Percentiles rank a stretch among this genome's conserved stretches.
These are phyloP conservation scores for Scytalopus superciliaris DNA, from an alignment of 2,113 vertebrate genomes.

Conservation along the genomic window DNA sequence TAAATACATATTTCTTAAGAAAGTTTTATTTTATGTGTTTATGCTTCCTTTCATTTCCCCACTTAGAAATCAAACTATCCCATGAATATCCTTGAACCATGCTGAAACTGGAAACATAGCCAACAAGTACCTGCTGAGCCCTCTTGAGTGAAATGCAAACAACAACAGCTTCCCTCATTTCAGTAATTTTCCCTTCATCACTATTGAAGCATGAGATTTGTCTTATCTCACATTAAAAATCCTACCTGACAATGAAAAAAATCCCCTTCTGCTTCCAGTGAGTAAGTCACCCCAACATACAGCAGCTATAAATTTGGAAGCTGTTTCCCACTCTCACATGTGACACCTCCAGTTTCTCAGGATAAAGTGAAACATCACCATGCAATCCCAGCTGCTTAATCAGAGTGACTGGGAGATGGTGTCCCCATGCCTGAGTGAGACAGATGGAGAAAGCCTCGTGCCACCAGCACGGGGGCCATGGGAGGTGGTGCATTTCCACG, in stretches of 20 bases:
- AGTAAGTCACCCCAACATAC: neutral
- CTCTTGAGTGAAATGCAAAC: neutral
- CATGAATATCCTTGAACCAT: neutral
- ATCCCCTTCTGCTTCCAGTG: neutral
- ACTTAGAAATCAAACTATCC: neutral
- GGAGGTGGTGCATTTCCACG: neutral
- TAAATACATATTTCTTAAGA: neutral
- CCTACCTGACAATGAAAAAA: neutral
- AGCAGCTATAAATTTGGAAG: neutral
- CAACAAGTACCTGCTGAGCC: neutral
- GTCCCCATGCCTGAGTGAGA: neutral
- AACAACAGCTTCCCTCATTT: neutral
- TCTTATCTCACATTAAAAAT: neutral
- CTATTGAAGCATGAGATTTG: neutral
- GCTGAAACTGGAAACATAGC: neutral
- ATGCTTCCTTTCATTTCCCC: neutral
- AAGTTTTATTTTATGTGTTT: neutral
- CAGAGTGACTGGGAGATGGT: neutral
- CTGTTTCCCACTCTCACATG: neutral
- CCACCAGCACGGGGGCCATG: neutral
- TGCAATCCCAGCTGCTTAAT: neutral
- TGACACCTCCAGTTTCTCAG: neutral
- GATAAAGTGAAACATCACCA: neutral
- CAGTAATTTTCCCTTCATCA: neutral
- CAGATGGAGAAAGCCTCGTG: neutral